Evolutionary conservation across 2,888 invertebrate species (phyloP).

Genomic region (Meteorus colon): DNA sequence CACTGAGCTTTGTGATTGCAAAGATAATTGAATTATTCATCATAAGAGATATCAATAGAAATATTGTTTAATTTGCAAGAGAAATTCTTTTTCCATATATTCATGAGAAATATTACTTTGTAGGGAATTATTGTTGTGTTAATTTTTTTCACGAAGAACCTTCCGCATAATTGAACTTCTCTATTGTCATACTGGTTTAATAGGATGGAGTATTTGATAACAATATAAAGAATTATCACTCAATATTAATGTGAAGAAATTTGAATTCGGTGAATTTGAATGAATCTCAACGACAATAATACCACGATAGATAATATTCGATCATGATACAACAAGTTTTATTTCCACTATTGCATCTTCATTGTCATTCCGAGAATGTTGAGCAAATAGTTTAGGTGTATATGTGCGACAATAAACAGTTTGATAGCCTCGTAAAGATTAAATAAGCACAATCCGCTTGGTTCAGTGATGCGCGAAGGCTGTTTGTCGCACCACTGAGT

Average conservation of each 20-base stretch:
- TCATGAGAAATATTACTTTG: no score
- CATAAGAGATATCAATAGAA: no score
- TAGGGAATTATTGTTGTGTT: no score
- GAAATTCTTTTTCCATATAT: no score
- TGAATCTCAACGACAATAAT: no score
- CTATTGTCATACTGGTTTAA: neutral
- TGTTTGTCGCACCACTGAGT: slow-evolving; percentile 30
- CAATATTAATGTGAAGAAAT: neutral
- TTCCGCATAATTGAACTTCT: neutral
- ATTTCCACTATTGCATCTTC: neutral
- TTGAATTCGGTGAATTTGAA: neutral
- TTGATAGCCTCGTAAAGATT: slow-evolving; percentile 59
- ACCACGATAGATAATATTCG: neutral
- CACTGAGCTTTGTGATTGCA: neutral
- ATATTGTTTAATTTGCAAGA: no score
- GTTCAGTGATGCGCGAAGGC: slow-evolving; percentile 42
- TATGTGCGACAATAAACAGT: slow-evolving; percentile 54
- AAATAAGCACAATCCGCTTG: slow-evolving; percentile 47
- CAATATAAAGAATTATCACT: neutral
- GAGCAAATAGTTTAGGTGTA: slow-evolving; percentile 28
- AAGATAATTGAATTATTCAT: no score
- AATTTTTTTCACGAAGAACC: no score
- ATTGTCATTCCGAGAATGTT: slow-evolving; percentile 27
- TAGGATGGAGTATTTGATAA: no score
- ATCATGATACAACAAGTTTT: neutral